A percentile compares a stretch with the other conserved stretches of the same genome.
Conservation (phyloP, 2,797 vertebrate species). For the Falco berigora region DNA sequence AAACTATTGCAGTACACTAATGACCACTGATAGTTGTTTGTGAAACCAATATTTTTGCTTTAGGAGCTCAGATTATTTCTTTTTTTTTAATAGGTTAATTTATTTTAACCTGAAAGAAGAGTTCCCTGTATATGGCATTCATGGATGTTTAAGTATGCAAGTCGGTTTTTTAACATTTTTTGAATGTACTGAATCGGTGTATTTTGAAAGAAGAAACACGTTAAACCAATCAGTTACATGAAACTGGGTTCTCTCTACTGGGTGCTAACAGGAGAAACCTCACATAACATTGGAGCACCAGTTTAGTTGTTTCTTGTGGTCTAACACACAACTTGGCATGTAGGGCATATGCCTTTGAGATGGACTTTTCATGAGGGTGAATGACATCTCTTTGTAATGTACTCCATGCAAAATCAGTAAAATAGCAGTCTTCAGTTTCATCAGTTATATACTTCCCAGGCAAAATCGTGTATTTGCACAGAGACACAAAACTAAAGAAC, state of each 20-base stretch:
- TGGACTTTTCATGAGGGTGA: background rate
- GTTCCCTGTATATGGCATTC: background rate
- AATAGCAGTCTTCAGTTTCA: conserved; percentile 52
- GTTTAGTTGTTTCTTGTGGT: conserved; percentile 46
- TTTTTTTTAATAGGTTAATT: background rate
- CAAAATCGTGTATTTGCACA: conserved; percentile 11
- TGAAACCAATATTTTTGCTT: background rate
- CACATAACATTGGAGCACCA: background rate
- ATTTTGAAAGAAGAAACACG: background rate
- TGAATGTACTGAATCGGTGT: background rate
- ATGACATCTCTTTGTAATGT: conserved; percentile 43
- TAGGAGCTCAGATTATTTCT: background rate
- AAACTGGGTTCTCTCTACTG: background rate
- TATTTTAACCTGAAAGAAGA: background rate
- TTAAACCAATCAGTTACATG: conserved; percentile 23
- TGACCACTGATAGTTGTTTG: background rate
- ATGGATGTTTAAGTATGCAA: background rate
- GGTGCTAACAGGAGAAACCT: conserved; percentile 36
- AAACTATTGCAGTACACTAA: background rate
- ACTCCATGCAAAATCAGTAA: conserved; percentile 49
- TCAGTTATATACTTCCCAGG: conserved; percentile 19
- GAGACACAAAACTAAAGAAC: background rate
- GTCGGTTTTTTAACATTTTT: background rate
- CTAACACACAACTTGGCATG: conserved; percentile 24
- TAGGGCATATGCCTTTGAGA: background rate